Percentiles rank a stretch among this genome's conserved stretches.
Evolutionary conservation across 2,888 invertebrate genomes (phyloP).

Genomic region (Scaptomyza flava): DNA sequence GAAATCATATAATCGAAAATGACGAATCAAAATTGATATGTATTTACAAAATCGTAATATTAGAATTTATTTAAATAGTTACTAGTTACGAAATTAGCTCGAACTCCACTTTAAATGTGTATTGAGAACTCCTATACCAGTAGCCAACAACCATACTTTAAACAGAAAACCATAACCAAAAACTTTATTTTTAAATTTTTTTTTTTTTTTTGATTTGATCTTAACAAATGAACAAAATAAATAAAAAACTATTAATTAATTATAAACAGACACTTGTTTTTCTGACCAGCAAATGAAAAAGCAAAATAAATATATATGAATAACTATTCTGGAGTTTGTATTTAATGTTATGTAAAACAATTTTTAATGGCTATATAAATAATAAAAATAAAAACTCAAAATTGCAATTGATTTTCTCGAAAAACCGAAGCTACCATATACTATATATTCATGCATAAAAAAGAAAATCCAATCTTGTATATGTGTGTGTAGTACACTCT

Average conservation of each 20-base stretch:
- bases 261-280: slow-evolving; percentile 6
- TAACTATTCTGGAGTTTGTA: not conserved
- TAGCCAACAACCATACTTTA: slow-evolving; percentile 39
- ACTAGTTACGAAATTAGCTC: slow-evolving; percentile 53
- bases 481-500: no score
- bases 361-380: not conserved
- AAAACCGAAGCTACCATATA: not conserved
- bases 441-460: not conserved
- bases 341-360: not conserved
- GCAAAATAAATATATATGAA: not conserved
- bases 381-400: not conserved
- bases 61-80: slow-evolving; percentile 55
- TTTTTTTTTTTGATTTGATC: slow-evolving; percentile 6
- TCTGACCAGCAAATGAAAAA: not conserved
- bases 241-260: not conserved
- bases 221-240: not conserved
- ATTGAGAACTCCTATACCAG: slow-evolving; percentile 61
- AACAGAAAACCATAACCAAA: slow-evolving; percentile 20
- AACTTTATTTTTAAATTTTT: not conserved
- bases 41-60: slow-evolving; percentile 37
- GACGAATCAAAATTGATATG: slow-evolving; percentile 43
- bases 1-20: slow-evolving; percentile 44
- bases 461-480: no score
- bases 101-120: slow-evolving; percentile 37
- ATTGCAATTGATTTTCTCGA: slow-evolving; percentile 22